These are phyloP conservation scores for Camponotus vicinus DNA, from an alignment of 1,140 invertebrate species.

Conservation along the genomic window DNA sequence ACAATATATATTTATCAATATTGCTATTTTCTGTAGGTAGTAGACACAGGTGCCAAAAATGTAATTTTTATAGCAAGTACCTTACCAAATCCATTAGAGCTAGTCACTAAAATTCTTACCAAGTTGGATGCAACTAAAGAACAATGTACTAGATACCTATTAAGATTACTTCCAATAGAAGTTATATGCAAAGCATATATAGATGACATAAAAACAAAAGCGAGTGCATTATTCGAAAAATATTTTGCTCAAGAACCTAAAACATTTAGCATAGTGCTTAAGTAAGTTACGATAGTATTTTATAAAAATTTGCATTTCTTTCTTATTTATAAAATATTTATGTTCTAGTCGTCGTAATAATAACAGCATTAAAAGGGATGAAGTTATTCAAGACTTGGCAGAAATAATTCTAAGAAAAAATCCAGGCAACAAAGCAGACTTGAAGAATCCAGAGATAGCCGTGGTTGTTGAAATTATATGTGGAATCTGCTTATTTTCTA, in stretches of 20 bases:
- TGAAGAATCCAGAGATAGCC: constrained; percentile 92
- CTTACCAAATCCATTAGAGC: constrained; percentile 90
- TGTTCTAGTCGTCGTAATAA: constrained; percentile 90
- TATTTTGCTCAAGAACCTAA: constrained; percentile 91
- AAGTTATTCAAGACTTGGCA: constrained; percentile 91
- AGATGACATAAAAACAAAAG: constrained; percentile 90
- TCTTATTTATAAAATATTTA: constrained; percentile 60
- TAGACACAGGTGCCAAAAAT: constrained; percentile 93
- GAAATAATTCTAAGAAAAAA: constrained; percentile 90
- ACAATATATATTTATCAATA: constrained; percentile 15
- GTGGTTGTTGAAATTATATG: constrained; percentile 93
- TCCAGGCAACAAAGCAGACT: constrained; percentile 90
- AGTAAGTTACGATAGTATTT: constrained; percentile 83
- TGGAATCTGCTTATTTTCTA: constrained; percentile 88
- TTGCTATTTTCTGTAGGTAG: constrained; percentile 84
- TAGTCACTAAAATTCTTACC: constrained; percentile 91
- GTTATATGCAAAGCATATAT: constrained; percentile 92
- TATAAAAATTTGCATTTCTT: constrained; percentile 17
- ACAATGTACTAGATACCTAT: constrained; percentile 90
- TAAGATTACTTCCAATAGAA: constrained; percentile 93
- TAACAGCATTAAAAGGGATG: constrained; percentile 89
- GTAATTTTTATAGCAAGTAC: constrained; percentile 94
- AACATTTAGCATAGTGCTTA: constrained; percentile 93
- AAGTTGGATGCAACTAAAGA: constrained; percentile 90
- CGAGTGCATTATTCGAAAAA: constrained; percentile 90